Evolutionary conservation across 2,797 vertebrate genomes (phyloP), one percentile per base, ranked within the genome.

Genomic region (Chaetophractus vellerosus): DNA sequence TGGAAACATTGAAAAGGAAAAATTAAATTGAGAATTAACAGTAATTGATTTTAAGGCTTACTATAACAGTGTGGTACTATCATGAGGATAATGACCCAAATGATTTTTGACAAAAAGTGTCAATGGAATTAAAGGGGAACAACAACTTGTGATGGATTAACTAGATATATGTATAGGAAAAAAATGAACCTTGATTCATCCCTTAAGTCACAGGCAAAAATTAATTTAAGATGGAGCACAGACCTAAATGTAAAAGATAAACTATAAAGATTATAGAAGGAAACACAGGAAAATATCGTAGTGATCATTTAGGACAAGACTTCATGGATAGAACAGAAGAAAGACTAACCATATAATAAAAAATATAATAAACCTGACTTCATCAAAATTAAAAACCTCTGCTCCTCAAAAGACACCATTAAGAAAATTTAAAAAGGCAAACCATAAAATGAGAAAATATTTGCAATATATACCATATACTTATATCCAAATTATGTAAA

Each of bases 371-470:
- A 91, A 79, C 45, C 15, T 79, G 26, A 86, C 11, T 78, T 78
- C 19, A 81, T 48, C 31, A 78, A 81, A 93, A 59, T 94, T 72
- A 33, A 71, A 52, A 52, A 68, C n/a, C 59, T 90, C 57, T 78
- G 7, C 18, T 75, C n/a, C 88, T n/a, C 36, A 79, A 59, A 86
- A 93, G 31, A 57, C 36, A 80, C 1, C 3, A 59, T 76, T 71
- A 82, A 88, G 16, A 63, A 96, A 74, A 86, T 45, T 45, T 72
- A 24, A 89, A 94, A 92, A 78, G n/a, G 6, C 21, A 87, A 76
- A 66, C 2, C 36, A 74, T 1, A 76, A 88, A 85, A 61, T 81
- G 6, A 91, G 50, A 85, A 72, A 91, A 86, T 50, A 90, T 26
- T 41, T 59, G 24, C 19, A 86, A 69, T 33, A 23, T 21, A 89